Evolutionary conservation across 2,888 invertebrate genomes (phyloP), one percentile per base, ranked within the genome.

Genomic region (Choristoneura rosaceana): DNA sequence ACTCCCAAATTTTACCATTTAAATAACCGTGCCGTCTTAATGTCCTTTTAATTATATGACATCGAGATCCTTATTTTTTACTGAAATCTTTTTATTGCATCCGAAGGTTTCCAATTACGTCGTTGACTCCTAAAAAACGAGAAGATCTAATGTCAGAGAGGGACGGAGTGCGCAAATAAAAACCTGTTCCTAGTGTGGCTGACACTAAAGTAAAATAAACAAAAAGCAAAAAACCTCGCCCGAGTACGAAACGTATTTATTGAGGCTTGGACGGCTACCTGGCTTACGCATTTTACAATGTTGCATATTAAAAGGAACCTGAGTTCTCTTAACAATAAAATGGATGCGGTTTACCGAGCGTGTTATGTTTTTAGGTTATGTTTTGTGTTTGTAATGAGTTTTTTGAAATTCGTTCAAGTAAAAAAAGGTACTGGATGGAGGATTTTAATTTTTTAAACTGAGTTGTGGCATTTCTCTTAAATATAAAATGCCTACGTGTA

Each of bases 271-370:
- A 60, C 61, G 52, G 81, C 81, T 81, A 81, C 81, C 81, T 81
- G 81, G 75, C 76, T 81, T 81, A 81, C 81, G 81, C 81, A 70
- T 63, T 73, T 69, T 62, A 73, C 71, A 67, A 79, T 80, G 79
- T 80, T 79, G 80, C 78, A 76, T 67, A 67, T 71, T 55, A 59
- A 64, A 63, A 58, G 59, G 58, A 55, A 43, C n/a, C 41, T n/a
- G 55, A 45, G 43, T 33, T 55, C 55, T 25, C 60, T 50, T 67
- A 64, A 63, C 71, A 71, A 71, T 74, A 47, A 71, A 67, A 71
- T 60, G 66, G 58, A 59, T 59, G 66, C 52, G 71, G 71, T 73
- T 70, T 69, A 64, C 68, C 52, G 47, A 63, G 25, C 55, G 47
- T 65, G 58, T 73, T 65, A 43, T 52, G 58, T 50, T 63, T 69